These are phyloP conservation scores for Zophobas atratus DNA, from an alignment of 1,140 invertebrate species.

Conservation along the genomic window DNA sequence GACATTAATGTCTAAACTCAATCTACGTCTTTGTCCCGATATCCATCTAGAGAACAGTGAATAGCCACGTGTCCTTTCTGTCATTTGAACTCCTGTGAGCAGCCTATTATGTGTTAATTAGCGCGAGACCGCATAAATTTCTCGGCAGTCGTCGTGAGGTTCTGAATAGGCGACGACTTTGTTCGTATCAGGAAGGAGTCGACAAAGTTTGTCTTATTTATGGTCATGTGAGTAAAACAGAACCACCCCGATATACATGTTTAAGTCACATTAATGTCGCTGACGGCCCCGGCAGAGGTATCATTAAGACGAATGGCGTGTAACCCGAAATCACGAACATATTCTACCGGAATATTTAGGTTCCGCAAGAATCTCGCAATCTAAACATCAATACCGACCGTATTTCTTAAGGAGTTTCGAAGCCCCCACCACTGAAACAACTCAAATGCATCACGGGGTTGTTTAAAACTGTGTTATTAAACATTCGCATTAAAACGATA, in stretches of 20 bases:
- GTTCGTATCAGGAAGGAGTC: constrained; percentile 25
- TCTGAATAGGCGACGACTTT: neutral
- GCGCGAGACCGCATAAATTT: neutral
- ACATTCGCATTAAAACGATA: too few relatives aligned
- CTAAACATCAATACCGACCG: constrained; percentile 55
- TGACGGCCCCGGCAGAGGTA: constrained; percentile 61
- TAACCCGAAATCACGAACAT: constrained; percentile 64
- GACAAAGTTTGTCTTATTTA: constrained; percentile 44
- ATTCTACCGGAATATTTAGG: constrained; percentile 58
- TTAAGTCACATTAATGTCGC: constrained; percentile 65
- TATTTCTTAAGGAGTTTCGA: constrained; percentile 18
- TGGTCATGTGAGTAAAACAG: constrained; percentile 43
- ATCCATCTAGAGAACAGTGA: neutral
- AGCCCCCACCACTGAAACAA: constrained; percentile 2
- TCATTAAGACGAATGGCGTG: constrained; percentile 67
- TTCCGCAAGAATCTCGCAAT: constrained; percentile 56
- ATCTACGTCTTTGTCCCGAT: neutral
- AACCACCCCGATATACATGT: constrained; percentile 60
- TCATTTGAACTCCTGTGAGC: neutral
- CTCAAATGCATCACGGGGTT: constrained; percentile 17
- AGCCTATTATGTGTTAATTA: constrained; percentile 29
- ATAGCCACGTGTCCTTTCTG: neutral
- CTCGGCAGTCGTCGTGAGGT: constrained; percentile 2
- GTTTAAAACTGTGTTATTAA: too few relatives aligned
- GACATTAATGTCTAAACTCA: constrained; percentile 22